phyloP scores from a whole-genome alignment of 2,888 invertebrate species.

The Bimastos eiseni region DNA sequence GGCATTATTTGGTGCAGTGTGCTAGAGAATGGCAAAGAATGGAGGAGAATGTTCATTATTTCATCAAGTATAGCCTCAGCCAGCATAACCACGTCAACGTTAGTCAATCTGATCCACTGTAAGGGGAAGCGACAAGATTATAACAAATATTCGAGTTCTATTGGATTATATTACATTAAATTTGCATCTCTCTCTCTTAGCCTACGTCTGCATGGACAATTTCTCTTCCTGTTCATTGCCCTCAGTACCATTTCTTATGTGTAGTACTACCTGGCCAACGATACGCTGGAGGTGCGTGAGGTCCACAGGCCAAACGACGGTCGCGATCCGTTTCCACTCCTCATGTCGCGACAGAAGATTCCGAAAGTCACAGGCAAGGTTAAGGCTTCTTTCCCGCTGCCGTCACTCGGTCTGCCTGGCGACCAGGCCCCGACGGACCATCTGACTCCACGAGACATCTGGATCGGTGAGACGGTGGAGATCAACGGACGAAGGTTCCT shows the following conservation, averaged over 20 bases:
- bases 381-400: constrained; percentile 63
- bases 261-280: constrained; percentile 78
- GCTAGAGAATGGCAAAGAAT: too few relatives aligned
- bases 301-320: constrained; percentile 74
- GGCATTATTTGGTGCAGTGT: background rate
- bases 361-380: constrained; percentile 60
- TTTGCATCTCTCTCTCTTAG: too few relatives aligned
- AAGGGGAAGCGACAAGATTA: too few relatives aligned
- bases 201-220: too few relatives aligned
- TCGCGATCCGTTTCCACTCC: constrained; percentile 75
- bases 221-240: too few relatives aligned
- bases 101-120: too few relatives aligned
- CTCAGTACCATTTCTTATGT: background rate
- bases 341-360: constrained; percentile 76
- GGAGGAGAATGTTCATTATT: too few relatives aligned
- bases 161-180: too few relatives aligned
- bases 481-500: constrained; percentile 68
- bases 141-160: too few relatives aligned
- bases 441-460: constrained; percentile 77
- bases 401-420: constrained; percentile 71
- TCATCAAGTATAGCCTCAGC: too few relatives aligned
- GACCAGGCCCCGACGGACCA: constrained; percentile 77
- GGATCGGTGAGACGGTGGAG: constrained; percentile 66
- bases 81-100: too few relatives aligned
- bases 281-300: constrained; percentile 78